Evolutionary conservation across 2,888 invertebrate genomes (phyloP).

Genomic region (Microplitis deprimator): DNA sequence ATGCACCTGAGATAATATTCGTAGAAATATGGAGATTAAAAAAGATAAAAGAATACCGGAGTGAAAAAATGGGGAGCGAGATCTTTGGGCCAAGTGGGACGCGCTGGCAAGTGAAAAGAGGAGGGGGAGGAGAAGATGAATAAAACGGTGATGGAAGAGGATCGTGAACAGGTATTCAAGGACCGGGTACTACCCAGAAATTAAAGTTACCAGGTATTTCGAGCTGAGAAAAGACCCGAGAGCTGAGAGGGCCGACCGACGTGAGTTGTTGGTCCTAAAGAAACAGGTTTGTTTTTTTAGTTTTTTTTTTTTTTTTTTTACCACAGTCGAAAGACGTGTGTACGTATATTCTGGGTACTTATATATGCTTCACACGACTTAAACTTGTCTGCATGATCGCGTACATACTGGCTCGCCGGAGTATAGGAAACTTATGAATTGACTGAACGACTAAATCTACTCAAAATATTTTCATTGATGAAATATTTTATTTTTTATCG

Average conservation of each 20-base stretch:
- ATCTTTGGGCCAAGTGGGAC: neutral
- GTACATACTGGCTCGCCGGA: constrained; percentile 29
- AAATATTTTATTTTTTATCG: neutral
- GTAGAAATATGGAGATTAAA: too few species aligned
- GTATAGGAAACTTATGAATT: constrained; percentile 26
- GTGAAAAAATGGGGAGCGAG: too few species aligned
- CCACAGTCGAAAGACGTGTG: neutral
- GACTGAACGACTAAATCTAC: constrained; percentile 5
- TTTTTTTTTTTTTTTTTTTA: constrained; percentile 6
- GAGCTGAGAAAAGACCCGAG: neutral
- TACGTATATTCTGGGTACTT: neutral
- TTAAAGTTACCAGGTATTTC: constrained; percentile 68
- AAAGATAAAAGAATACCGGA: too few species aligned
- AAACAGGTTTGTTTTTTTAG: constrained; percentile 63
- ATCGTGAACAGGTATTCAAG: constrained; percentile 43
- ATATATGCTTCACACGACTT: neutral
- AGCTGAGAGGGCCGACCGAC: constrained; percentile 48
- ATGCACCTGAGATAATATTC: too few species aligned
- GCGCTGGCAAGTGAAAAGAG: constrained; percentile 23
- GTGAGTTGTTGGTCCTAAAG: constrained; percentile 37
- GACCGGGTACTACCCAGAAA: constrained; percentile 60
- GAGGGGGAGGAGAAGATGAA: neutral
- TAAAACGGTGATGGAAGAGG: constrained; percentile 26
- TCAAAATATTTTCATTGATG: neutral
- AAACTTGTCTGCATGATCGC: constrained; percentile 1